Base-by-base conservation (phyloP, 2,888 invertebrate genomes). In the Polyommatus icarus region DNA sequence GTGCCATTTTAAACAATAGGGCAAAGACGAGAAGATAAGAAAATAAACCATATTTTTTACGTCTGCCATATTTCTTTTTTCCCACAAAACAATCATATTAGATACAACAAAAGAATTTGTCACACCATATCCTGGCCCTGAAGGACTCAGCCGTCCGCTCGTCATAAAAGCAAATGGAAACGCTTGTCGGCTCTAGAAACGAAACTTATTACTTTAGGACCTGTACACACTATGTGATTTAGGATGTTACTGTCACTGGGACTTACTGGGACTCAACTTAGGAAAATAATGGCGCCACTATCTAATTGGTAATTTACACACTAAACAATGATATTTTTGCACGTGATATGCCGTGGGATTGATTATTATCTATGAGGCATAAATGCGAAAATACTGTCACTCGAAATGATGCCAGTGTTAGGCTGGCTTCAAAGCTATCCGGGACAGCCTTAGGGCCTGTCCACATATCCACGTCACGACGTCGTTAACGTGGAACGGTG, bases 131-230 rank as follows among this genome's bases (percentile, higher is more conserved):
- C 24, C 46, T 50, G 54, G 46, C 54, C 54, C 75, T 29, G 50
- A 75, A 75, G 50, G 24, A 46, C 15, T 73, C 24, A 10, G 29
- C 50, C 4, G 50, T 15, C 54, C 24, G n/a, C 72, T 46, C 20
- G 54, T 75, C 75, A 24, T 75, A 50, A 75, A 54, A 75, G 75
- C 54, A 29, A 75, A 75, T 75, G 75, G 29, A 73, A 73, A 73
- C 73, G 15, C 50, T 73, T 73, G 50, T 73, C 50, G 20, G 6
- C 36, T 18, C 50, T 29, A 29, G 46, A 75, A 75, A 75, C 75
- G 54, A 29, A 54, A 7, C 18, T 15, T 29, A 29, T 75, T 75
- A 15, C 15, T 75, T 50, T 75, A 6, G 0, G 29, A 1, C 29
- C 1, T 18, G 29, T 32, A 67, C 29, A 32, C 10, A 32, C 6